Evolutionary conservation across 2,797 vertebrate genomes (phyloP).

Genomic region (Halcyon badia): DNA sequence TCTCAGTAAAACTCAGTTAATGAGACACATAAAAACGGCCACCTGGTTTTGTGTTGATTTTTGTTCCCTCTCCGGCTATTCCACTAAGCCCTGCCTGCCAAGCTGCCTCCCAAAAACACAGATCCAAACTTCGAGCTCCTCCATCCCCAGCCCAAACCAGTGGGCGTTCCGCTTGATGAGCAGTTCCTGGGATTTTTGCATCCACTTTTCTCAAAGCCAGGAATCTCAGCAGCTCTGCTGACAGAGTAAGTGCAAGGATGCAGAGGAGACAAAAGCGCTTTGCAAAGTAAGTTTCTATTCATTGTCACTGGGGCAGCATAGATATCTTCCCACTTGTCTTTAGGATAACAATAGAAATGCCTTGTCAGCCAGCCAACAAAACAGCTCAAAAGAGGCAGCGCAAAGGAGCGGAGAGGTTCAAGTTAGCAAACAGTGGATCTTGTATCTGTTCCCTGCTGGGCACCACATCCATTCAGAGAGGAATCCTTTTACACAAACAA

Average conservation of each 20-base stretch:
- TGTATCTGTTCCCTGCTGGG: not conserved
- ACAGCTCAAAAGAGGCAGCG: not conserved
- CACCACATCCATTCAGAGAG: not conserved
- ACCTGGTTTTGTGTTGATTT: constrained; percentile 42
- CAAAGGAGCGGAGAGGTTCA: not conserved
- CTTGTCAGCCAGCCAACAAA: constrained; percentile 26
- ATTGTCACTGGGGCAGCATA: not conserved
- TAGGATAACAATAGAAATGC: constrained; percentile 34
- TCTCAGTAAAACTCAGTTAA: constrained; percentile 29
- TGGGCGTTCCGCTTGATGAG: not conserved
- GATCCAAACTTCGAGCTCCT: not conserved
- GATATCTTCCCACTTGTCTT: constrained; percentile 33
- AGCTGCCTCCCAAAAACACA: not conserved
- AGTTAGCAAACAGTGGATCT: not conserved
- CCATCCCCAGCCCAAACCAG: not conserved
- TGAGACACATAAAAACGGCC: constrained; percentile 15
- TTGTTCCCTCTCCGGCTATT: constrained; percentile 4
- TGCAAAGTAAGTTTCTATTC: not conserved
- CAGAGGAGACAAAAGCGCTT: not conserved
- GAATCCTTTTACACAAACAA: not conserved
- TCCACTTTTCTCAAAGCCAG: not conserved
- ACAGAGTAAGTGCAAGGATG: not conserved
- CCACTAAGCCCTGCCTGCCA: not conserved
- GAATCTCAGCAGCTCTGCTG: not conserved
- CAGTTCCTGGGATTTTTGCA: not conserved